These are phyloP conservation scores for Vanessa tameamea DNA, from an alignment of 1,140 invertebrate species.

Conservation along the genomic window DNA sequence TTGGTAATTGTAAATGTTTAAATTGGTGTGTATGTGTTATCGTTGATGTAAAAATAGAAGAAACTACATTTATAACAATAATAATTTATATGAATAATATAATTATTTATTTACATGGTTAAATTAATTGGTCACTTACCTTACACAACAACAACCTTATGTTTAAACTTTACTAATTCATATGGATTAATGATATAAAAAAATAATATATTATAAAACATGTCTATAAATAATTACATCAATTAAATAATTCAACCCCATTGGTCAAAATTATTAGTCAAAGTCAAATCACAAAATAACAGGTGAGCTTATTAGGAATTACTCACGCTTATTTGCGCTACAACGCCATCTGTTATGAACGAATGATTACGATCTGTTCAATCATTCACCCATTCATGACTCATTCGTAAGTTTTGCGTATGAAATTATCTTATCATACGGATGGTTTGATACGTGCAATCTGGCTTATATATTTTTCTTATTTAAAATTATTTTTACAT, in stretches of 20 bases:
- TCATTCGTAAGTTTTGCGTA: slow-evolving; percentile 47
- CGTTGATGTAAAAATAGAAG: no score
- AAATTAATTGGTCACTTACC: no score
- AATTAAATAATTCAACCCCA: slow-evolving; percentile 18
- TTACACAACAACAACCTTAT: no score
- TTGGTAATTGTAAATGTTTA: no score
- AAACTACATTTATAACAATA: no score
- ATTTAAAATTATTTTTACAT: not conserved
- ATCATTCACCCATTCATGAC: slow-evolving; percentile 44
- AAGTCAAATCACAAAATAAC: slow-evolving; percentile 43
- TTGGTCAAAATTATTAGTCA: slow-evolving; percentile 26
- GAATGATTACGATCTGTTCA: slow-evolving; percentile 55
- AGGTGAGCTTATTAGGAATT: slow-evolving; percentile 68
- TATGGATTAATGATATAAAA: no score
- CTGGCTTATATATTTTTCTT: slow-evolving; percentile 9
- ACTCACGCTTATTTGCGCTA: slow-evolving; percentile 58
- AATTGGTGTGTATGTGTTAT: no score
- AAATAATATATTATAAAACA: no score
- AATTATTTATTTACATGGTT: no score
- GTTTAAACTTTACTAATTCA: no score
- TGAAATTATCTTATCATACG: slow-evolving; percentile 42
- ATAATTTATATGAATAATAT: no score
- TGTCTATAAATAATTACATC: not conserved
- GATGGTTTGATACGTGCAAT: slow-evolving; percentile 23
- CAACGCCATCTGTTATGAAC: slow-evolving; percentile 60